Conservation (phyloP, 37 sponge, comb jelly and placozoan species). For the Hormiphora californensis region DNA sequence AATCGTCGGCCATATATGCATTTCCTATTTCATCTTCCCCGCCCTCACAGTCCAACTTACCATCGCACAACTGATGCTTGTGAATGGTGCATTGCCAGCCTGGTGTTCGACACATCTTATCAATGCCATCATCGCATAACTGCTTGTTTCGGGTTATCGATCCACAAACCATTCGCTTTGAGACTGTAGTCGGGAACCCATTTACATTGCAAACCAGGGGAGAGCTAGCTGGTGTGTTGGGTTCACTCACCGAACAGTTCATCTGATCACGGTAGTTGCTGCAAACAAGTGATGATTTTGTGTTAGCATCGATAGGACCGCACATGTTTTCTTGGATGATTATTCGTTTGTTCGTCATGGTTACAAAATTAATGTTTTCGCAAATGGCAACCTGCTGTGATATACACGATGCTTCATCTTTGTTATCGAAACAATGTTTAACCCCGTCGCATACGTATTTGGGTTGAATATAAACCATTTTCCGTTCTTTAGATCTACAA, state of each 20-base stretch:
- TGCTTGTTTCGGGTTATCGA: too few species aligned
- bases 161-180: not conserved
- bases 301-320: too few species aligned
- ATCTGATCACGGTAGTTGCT: conserved; percentile 20
- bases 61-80: conserved; percentile 33
- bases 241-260: not conserved
- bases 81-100: not conserved
- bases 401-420: not conserved
- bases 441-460: not conserved
- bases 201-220: not conserved
- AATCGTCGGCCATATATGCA: not conserved
- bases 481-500: not conserved
- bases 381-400: not conserved
- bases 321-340: too few species aligned
- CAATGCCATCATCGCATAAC: conserved; percentile 8
- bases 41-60: not conserved
- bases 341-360: too few species aligned
- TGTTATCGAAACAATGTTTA: not conserved
- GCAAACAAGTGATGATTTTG: too few species aligned
- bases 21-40: not conserved
- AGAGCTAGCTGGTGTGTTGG: too few species aligned
- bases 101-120: not conserved
- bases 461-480: not conserved
- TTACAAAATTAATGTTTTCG: too few species aligned
- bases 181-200: conserved; percentile 43